phyloP scores from a whole-genome alignment of 2,888 invertebrate species.

The Drosophila macrospina region DNA sequence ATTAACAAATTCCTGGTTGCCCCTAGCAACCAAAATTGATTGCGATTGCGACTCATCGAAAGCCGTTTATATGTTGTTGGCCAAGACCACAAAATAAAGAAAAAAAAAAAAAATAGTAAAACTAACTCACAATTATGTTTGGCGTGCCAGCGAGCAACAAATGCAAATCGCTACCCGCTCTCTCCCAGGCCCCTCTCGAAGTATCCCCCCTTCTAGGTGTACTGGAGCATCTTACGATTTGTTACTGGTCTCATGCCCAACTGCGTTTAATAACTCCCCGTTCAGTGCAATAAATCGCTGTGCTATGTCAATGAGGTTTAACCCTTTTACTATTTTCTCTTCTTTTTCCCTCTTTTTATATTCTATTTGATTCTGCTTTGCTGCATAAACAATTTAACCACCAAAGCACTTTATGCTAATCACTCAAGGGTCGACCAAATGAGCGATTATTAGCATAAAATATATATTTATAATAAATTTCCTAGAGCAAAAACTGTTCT shows the following conservation, averaged over 20 bases:
- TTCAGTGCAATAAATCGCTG: constrained; percentile 58
- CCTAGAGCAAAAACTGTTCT: too few species aligned
- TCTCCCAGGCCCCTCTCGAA: constrained; percentile 14
- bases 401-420: constrained; percentile 46
- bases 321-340: constrained; percentile 49
- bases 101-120: not conserved
- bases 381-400: constrained; percentile 37
- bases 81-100: constrained; percentile 17
- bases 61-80: constrained; percentile 22
- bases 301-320: constrained; percentile 53
- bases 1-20: constrained; percentile 85
- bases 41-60: constrained; percentile 64
- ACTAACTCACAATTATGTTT: constrained; percentile 74
- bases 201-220: constrained; percentile 11
- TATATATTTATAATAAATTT: not conserved
- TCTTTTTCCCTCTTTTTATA: constrained; percentile 33
- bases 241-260: constrained; percentile 50
- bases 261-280: constrained; percentile 74
- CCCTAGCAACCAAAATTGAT: constrained; percentile 82
- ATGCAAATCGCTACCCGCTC: constrained; percentile 70
- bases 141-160: constrained; percentile 76
- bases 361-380: not conserved
- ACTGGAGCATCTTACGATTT: constrained; percentile 45
- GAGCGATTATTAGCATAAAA: constrained; percentile 11
- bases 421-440: not conserved